Base-by-base conservation (phyloP, 2,888 invertebrate genomes). In the Drymonia ruficornis region DNA sequence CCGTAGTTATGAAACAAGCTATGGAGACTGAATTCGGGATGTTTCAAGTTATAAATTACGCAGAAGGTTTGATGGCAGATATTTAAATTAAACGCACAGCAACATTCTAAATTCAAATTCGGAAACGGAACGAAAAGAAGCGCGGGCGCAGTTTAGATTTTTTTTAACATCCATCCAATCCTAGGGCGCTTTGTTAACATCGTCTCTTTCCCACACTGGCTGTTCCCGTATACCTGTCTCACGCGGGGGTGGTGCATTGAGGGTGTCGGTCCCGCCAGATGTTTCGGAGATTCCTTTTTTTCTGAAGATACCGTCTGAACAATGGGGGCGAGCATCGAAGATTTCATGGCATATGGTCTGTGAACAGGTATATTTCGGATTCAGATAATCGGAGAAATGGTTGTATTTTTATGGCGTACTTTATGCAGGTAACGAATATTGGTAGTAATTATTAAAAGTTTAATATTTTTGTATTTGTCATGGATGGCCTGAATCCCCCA, bases 191-290 rank as follows among this genome's bases (percentile, higher is more conserved):
- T 47, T 47, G 47, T 47, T 31, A 12, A 11, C 13, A 2, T 6
- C 7, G 2, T 47, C 47, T 16, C 34, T 34, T 16, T 47, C 34
- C 23, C 0, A 9, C 23, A 31, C 18, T 18, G 7, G 34, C 18
- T 1, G 11, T 34, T 4, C 9, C 7, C 18, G 16, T 74, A 63
- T 61, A 6, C 13, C 69, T 34, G 60, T 83, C 80, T 70, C 79
- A 16, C 42, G 36, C 66, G 54, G 44, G 72, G 80, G 76, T 74
- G 80, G 76, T 74, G 79, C 72, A 58, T 55, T 55, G 74, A 78
- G 83, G 81, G 82, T 80, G 83, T 72, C 68, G 50, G 67, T 34
- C n/a, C 59, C 79, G 81, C 78, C 86, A 86, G 86, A 86, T 86
- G 86, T 85, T 85, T 65, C 58, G 65, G 59, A 64, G 70, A 71